Evolutionary conservation across 1,140 invertebrate species (phyloP).

Genomic region (Drosophila ogumai): DNA sequence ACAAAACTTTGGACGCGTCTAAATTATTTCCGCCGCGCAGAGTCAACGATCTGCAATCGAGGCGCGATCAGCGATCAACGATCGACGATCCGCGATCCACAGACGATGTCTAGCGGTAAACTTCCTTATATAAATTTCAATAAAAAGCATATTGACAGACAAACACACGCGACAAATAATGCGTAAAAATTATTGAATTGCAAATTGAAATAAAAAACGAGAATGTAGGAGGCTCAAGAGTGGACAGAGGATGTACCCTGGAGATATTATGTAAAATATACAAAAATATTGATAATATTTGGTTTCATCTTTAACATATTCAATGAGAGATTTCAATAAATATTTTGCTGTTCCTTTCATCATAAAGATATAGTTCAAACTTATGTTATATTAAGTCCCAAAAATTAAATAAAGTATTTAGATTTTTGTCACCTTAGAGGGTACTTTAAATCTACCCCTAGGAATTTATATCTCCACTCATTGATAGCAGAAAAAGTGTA

Average conservation of each 20-base stretch:
- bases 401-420: too few species aligned
- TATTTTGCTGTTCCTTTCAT: not conserved
- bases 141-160: constrained; percentile 73
- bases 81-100: constrained; percentile 30
- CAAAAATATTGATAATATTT: too few species aligned
- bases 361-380: not conserved
- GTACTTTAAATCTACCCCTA: constrained; percentile 7
- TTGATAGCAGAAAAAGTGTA: constrained; percentile 18
- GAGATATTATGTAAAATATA: not conserved
- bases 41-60: constrained; percentile 63
- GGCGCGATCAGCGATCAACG: constrained; percentile 18
- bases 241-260: constrained; percentile 6
- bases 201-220: constrained; percentile 76
- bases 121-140: constrained; percentile 78
- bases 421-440: not conserved
- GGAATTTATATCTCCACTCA: constrained; percentile 1
- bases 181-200: constrained; percentile 80
- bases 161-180: constrained; percentile 68
- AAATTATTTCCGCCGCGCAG: constrained; percentile 72
- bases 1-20: constrained; percentile 69
- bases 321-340: not conserved
- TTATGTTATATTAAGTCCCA: not conserved
- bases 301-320: too few species aligned
- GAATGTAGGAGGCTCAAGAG: not conserved
- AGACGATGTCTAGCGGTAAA: constrained; percentile 60